phyloP scores from a whole-genome alignment of 1,140 invertebrate species.

The Orius laevigatus region DNA sequence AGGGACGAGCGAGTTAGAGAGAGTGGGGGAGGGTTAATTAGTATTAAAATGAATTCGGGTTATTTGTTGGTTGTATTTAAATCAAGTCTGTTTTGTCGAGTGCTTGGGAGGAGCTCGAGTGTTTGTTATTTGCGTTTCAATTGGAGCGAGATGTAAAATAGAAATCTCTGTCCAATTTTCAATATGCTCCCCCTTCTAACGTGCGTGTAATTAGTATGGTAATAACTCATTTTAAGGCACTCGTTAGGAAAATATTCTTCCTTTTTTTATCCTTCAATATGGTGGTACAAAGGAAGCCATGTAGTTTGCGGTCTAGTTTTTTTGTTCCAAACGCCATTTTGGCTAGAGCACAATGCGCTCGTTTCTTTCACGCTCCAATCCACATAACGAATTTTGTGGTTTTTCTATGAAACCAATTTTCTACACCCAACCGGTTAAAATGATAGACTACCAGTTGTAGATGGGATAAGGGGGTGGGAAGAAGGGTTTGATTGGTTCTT shows the following conservation, averaged over 20 bases:
- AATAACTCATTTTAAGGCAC: background rate
- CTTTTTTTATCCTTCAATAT: background rate
- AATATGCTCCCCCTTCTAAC: background rate
- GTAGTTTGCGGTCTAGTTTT: too few species aligned
- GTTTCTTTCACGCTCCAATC: too few species aligned
- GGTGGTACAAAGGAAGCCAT: too few species aligned
- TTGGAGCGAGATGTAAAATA: slow-evolving; percentile 2
- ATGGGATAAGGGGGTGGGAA: too few species aligned
- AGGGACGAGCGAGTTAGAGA: background rate
- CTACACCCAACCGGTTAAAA: too few species aligned
- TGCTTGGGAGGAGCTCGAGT: slow-evolving; percentile 6
- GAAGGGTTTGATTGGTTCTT: too few species aligned
- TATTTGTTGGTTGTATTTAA: slow-evolving; percentile 14
- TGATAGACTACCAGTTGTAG: too few species aligned
- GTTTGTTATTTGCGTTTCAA: slow-evolving; percentile 14
- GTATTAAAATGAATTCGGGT: slow-evolving; percentile 14
- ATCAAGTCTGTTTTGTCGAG: slow-evolving; percentile 3
- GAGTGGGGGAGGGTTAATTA: slow-evolving; percentile 9
- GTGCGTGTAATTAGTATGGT: slow-evolving; percentile 9
- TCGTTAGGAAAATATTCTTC: background rate
- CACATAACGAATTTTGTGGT: too few species aligned
- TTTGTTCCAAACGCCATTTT: too few species aligned
- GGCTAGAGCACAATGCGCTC: too few species aligned
- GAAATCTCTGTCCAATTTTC: slow-evolving; percentile 1
- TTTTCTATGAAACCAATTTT: too few species aligned